Conservation (phyloP, 2,888 invertebrate species). For the Eristalis arbustorum region DNA sequence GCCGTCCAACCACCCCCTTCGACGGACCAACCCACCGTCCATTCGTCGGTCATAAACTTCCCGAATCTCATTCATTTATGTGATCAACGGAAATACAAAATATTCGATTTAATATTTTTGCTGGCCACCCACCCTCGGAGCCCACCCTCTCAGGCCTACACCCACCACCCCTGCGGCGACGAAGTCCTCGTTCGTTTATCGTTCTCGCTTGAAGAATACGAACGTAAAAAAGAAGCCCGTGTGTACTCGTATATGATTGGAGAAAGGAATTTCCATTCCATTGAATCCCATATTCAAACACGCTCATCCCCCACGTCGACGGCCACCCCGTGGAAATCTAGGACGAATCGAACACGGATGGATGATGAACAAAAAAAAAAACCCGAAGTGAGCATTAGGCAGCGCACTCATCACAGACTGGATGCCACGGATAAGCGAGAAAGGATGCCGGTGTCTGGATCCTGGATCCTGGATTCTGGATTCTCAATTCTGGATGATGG, state of each 20-base stretch:
- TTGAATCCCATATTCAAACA: slow-evolving; percentile 77
- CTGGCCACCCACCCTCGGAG: neutral
- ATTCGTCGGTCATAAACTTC: neutral
- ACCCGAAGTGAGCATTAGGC: slow-evolving; percentile 44
- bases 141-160: neutral
- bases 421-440: slow-evolving; percentile 58
- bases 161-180: slow-evolving; percentile 38
- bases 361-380: neutral
- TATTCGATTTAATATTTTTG: slow-evolving; percentile 36
- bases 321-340: slow-evolving; percentile 10
- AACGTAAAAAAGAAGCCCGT: slow-evolving; percentile 61
- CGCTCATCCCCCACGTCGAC: slow-evolving; percentile 3
- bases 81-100: slow-evolving; percentile 11
- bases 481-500: slow-evolving; percentile 15
- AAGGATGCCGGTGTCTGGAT: slow-evolving; percentile 29
- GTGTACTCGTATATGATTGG: slow-evolving; percentile 72
- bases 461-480: neutral
- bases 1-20: neutral
- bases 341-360: neutral
- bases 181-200: slow-evolving; percentile 44
- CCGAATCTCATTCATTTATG: slow-evolving; percentile 2
- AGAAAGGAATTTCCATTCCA: slow-evolving; percentile 79
- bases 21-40: neutral
- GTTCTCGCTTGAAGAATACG: slow-evolving; percentile 42
- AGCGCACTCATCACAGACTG: slow-evolving; percentile 42